These are phyloP conservation scores for Drosophila tropicalis DNA, from an alignment of 1,140 invertebrate genomes.

Conservation along the genomic window DNA sequence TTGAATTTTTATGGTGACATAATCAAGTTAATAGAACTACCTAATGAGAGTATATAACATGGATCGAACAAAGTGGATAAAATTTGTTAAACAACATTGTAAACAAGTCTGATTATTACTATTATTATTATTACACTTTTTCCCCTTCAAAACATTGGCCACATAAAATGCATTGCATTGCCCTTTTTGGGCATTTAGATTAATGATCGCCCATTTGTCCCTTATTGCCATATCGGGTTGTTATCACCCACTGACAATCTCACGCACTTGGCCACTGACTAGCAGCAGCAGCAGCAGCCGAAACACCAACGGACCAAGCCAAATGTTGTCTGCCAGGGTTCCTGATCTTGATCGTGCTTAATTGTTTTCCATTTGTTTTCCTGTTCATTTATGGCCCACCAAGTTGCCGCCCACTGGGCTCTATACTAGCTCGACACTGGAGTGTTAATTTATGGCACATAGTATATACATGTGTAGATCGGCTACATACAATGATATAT, in stretches of 20 bases:
- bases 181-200: conserved; percentile 53
- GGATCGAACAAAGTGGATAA: no score
- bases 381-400: conserved; percentile 57
- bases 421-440: conserved; percentile 12
- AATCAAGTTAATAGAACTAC: no score
- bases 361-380: conserved; percentile 71
- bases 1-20: no score
- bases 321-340: conserved; percentile 9
- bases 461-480: conserved; percentile 16
- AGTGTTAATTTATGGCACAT: conserved; percentile 75
- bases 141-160: neutral
- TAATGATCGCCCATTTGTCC: conserved; percentile 74
- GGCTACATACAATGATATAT: conserved; percentile 61
- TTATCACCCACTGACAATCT: conserved; percentile 62
- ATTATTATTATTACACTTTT: neutral
- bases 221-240: conserved; percentile 41
- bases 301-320: neutral
- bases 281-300: neutral
- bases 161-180: conserved; percentile 4
- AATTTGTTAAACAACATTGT: neutral
- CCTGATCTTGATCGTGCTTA: conserved; percentile 51
- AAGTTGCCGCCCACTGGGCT: conserved; percentile 59
- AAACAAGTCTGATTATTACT: neutral
- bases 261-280: conserved; percentile 55
- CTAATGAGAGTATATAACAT: no score